Base-by-base conservation (phyloP, 2,113 vertebrate genomes). In the Sakesphorus luctuosus region DNA sequence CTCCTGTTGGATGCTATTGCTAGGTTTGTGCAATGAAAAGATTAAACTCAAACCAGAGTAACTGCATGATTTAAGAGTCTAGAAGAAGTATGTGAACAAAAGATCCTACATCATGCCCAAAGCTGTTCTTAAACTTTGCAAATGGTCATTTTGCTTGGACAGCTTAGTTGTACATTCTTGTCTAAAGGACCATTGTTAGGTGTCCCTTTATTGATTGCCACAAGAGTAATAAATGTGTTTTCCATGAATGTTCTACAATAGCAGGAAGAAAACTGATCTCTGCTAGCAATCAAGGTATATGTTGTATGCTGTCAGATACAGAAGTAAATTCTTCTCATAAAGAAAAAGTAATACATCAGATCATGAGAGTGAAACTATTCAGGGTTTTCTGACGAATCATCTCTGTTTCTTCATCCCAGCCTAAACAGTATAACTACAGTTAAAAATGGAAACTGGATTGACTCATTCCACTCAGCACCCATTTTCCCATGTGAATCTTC, bases 381-480 rank as follows among this genome's bases (percentile, higher is more conserved):
- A 49, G 40, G 18, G 47, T 72, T 89, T 62, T 53, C 43, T 78
- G 5, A 59, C 65, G 53, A 49, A 52, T 47, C 33, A 76, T 56
- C 18, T 91, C 38, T 71, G 36, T 56, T 84, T 89, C 89, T 90
- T 87, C 61, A 56, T 68, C 53, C n/a, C 31, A 72, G 18, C 11
- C 49, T 75, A 77, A 91, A 72, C 40, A 76, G 29, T 13, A 5
- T 50, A 78, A 59, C 46, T 65, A 40, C 67, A 74, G 93, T 47
- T 97, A 83, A 93, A 93, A 97, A 92, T 50, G 82, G 91, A 91
- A 94, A 66, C 43, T 26, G 20, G 19, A 38, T 44, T 69, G 55
- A 71, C 68, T 95, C 55, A 21, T 62, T 90, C 68, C 50, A n/a
- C 46, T 62, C 38, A n/a, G 43, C 58, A 67, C 24, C 14, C 16